Percentiles rank a stretch among this genome's conserved stretches.
These are phyloP conservation scores for Takifugu flavidus DNA, from an alignment of 2,113 vertebrate genomes.

Conservation along the genomic window DNA sequence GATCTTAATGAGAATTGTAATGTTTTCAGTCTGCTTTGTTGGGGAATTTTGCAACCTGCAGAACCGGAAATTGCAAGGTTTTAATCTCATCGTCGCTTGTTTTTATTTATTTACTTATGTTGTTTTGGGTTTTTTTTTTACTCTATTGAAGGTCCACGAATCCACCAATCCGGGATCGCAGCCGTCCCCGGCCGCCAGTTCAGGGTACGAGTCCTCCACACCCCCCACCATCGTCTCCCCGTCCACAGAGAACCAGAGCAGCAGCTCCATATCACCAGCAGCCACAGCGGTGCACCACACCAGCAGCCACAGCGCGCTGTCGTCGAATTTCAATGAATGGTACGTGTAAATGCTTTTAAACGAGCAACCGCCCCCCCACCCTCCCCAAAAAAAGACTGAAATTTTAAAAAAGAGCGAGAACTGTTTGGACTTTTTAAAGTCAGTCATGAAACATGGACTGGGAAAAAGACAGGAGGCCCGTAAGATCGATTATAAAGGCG, in stretches of 20 bases:
- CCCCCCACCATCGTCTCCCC: constrained; percentile 98
- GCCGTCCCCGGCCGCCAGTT: constrained; percentile 97
- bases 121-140: background rate
- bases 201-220: constrained; percentile 98
- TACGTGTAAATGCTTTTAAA: constrained; percentile 94
- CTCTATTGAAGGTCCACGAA: constrained; percentile 87
- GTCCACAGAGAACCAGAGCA: constrained; percentile 96
- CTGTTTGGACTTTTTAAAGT: constrained; percentile 79
- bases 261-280: constrained; percentile 95
- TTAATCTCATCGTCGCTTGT: constrained; percentile 10
- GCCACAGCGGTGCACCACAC: constrained; percentile 96
- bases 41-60: constrained; percentile 2
- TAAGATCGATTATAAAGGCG: constrained; percentile 67
- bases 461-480: constrained; percentile 76
- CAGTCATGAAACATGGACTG: constrained; percentile 82
- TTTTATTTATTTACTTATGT: constrained; percentile 2
- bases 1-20: constrained; percentile 37
- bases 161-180: constrained; percentile 90
- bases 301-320: constrained; percentile 95
- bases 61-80: background rate
- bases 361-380: background rate
- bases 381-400: constrained; percentile 64
- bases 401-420: constrained; percentile 67
- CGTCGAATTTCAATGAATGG: constrained; percentile 99
- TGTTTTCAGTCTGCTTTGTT: constrained; percentile 21